Evolutionary conservation across 2,888 invertebrate species (phyloP).

Genomic region (Thecophora atra): DNA sequence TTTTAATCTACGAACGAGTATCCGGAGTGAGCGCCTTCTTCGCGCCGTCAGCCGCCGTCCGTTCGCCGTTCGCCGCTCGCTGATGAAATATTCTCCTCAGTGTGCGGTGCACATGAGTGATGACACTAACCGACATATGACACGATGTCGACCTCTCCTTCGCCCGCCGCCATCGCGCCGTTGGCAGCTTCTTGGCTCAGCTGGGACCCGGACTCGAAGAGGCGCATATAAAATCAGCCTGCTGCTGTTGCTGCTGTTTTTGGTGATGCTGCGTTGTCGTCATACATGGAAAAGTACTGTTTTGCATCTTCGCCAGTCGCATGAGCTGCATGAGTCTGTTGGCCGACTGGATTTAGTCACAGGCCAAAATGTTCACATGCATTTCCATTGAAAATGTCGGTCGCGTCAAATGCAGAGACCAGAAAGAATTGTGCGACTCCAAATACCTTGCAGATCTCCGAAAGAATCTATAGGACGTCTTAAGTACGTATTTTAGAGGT

Average conservation of each 20-base stretch:
- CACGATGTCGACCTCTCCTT: conserved; percentile 6
- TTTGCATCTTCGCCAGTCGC: conserved; percentile 35
- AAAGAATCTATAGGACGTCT: no score
- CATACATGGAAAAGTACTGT: conserved; percentile 33
- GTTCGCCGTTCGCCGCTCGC: conserved; percentile 29
- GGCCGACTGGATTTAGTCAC: not conserved
- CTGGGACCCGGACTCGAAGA: conserved; percentile 8
- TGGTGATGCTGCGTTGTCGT: not conserved
- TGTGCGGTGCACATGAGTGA: conserved; percentile 61
- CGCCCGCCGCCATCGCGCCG: not conserved
- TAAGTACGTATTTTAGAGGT: no score
- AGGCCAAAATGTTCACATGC: not conserved
- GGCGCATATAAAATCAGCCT: not conserved
- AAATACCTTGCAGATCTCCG: no score
- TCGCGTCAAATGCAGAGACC: no score
- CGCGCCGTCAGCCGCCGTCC: not conserved
- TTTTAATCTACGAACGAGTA: no score
- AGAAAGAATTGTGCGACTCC: no score
- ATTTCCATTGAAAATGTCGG: not conserved
- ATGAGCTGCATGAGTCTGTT: not conserved
- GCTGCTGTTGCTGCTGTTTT: not conserved
- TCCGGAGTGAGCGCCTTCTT: no score
- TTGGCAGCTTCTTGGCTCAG: not conserved
- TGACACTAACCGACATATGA: conserved; percentile 56
- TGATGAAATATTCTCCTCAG: conserved; percentile 59